phyloP scores from a whole-genome alignment of 2,888 invertebrate genomes.

The Eubasilissa splendida region DNA sequence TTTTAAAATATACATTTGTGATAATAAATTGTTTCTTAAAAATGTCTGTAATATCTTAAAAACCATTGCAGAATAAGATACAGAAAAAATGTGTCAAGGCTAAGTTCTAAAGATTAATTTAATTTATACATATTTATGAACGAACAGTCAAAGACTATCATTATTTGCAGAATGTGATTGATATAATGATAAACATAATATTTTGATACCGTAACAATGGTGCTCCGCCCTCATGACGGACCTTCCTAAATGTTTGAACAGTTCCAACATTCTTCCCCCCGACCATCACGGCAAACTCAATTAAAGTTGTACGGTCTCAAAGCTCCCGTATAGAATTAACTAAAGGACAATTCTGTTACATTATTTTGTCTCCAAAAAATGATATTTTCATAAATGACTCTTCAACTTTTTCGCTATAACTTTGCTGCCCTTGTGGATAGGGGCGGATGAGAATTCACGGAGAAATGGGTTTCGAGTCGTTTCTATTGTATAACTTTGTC shows the following conservation, averaged over 20 bases:
- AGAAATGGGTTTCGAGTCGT: slow-evolving; percentile 5
- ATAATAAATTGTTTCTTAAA: too few species aligned
- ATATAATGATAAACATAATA: too few species aligned
- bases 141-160: too few species aligned
- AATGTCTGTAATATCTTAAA: too few species aligned
- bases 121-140: too few species aligned
- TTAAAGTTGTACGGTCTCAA: slow-evolving; percentile 51
- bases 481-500: slow-evolving; percentile 43
- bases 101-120: too few species aligned
- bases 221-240: neutral
- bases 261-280: slow-evolving; percentile 5
- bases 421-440: slow-evolving; percentile 44
- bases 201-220: neutral
- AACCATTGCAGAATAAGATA: too few species aligned
- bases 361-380: slow-evolving; percentile 37
- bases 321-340: slow-evolving; percentile 38
- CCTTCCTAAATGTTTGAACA: slow-evolving; percentile 24
- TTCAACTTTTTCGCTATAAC: slow-evolving; percentile 46
- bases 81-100: too few species aligned
- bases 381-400: slow-evolving; percentile 46
- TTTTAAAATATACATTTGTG: too few species aligned
- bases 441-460: neutral
- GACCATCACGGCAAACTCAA: slow-evolving; percentile 53
- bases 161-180: too few species aligned
- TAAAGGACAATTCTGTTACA: slow-evolving; percentile 25